Evolutionary conservation across 1,140 invertebrate species (phyloP).

Genomic region (Oedothorax gibbosus): DNA sequence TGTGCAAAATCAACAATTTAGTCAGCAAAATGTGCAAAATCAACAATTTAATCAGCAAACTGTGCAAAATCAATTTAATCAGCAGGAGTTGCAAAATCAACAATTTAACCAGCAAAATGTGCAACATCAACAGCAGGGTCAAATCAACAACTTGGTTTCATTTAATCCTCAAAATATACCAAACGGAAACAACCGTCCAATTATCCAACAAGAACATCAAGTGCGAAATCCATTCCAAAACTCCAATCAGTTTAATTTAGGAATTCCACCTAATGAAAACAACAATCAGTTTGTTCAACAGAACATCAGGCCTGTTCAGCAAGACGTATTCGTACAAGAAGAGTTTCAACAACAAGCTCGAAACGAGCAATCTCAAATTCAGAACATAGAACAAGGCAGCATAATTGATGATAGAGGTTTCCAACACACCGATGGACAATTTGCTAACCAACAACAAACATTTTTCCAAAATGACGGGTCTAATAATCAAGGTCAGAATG

Average conservation of each 20-base stretch:
- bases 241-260: no score
- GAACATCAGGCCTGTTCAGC: no score
- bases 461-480: no score
- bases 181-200: background rate
- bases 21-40: background rate
- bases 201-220: no score
- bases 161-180: background rate
- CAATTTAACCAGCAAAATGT: slow-evolving; percentile 1
- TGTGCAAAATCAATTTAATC: background rate
- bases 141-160: background rate
- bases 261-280: background rate
- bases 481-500: no score
- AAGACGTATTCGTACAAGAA: no score
- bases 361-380: background rate
- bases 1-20: background rate
- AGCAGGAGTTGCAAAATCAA: background rate
- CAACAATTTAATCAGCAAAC: background rate
- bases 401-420: background rate
- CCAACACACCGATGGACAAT: background rate
- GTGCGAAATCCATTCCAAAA: no score
- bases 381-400: background rate
- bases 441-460: no score
- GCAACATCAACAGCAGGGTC: background rate
- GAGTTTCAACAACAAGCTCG: background rate
- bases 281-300: background rate